A percentile compares a stretch with the other conserved stretches of the same genome.
Evolutionary conservation across 2,113 vertebrate genomes (phyloP).

Genomic region (Mus musculus): GRCm39 chr16:31070501-31071000

Average conservation of each 20-base stretch:
- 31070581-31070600: slow-evolving; percentile 41
- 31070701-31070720: not conserved
- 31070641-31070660: slow-evolving; percentile 11
- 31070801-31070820: not conserved
- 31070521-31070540: not conserved
- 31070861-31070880: not conserved
- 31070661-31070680: slow-evolving; percentile 14
- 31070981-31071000: not conserved
- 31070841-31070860: not conserved
- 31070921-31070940: not conserved
- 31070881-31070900: not conserved
- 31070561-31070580: slow-evolving; percentile 2
- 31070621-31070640: slow-evolving; percentile 15
- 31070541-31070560: not conserved
- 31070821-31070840: not conserved
- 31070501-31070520: not conserved
- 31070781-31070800: not conserved
- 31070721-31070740: not conserved
- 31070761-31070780: not conserved
- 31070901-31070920: not conserved
- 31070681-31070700: not conserved
- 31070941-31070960: no score
- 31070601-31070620: slow-evolving; percentile 26
- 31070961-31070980: not conserved
- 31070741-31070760: not conserved